These are phyloP conservation scores for Boloria euphrosyne DNA, from an alignment of 2,888 invertebrate genomes.

Conservation along the genomic window DNA sequence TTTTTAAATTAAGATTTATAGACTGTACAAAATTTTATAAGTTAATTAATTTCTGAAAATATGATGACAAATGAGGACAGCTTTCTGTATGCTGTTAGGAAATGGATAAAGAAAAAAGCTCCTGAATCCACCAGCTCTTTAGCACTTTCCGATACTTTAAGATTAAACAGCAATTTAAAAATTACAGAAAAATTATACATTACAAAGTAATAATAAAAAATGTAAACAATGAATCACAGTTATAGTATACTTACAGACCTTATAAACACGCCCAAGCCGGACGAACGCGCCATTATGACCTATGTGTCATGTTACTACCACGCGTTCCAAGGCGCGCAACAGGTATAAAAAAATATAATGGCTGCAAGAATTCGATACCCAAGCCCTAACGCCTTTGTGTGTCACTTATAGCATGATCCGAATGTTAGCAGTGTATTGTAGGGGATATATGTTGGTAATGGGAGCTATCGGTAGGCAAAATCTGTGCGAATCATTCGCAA, in stretches of 20 bases:
- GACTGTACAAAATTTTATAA: too few species aligned
- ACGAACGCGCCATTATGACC: conserved; percentile 99
- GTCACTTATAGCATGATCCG: conserved; percentile 77
- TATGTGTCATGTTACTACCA: conserved; percentile 99
- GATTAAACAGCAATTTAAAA: background rate
- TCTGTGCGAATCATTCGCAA: conserved; percentile 19
- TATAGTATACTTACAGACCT: conserved; percentile 88
- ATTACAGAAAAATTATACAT: background rate
- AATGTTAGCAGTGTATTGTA: conserved; percentile 24
- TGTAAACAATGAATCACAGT: conserved; percentile 36
- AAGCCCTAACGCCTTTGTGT: conserved; percentile 76
- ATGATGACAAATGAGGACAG: too few species aligned
- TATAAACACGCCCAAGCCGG: conserved; percentile 99
- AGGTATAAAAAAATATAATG: conserved; percentile 84
- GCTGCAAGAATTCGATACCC: conserved; percentile 65
- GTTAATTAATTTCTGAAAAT: too few species aligned
- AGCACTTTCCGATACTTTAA: background rate
- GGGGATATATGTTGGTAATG: conserved; percentile 31
- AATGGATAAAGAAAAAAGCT: too few species aligned
- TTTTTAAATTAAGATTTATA: too few species aligned
- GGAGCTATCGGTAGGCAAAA: conserved; percentile 27
- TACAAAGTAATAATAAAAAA: conserved; percentile 17
- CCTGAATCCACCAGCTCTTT: too few species aligned
- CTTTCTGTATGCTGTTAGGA: too few species aligned
- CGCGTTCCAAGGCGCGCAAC: conserved; percentile 99